A percentile compares a stretch with the other conserved stretches of the same genome.
Conservation (phyloP, 2,113 vertebrate species). For the Brienomyrus brachyistius region DNA sequence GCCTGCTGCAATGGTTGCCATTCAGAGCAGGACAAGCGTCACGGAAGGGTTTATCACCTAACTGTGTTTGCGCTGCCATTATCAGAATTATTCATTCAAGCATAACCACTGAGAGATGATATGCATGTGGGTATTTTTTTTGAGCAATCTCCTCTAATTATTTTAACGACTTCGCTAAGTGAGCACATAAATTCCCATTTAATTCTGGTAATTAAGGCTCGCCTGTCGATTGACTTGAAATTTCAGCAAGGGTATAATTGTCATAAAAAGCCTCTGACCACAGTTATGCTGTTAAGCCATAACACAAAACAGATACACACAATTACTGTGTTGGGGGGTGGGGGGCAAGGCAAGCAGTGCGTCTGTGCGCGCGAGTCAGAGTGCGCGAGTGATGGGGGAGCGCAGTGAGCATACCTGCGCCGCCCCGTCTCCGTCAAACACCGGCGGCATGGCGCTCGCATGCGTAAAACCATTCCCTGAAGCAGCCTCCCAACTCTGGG, state of each 20-base stretch:
- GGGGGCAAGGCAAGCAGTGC: neutral
- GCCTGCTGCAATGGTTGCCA: neutral
- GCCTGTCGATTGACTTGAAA: slow-evolving; percentile 39
- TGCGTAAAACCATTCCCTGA: neutral
- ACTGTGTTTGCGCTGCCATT: neutral
- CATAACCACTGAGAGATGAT: slow-evolving; percentile 32
- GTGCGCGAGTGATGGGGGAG: no score
- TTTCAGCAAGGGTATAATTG: slow-evolving; percentile 46
- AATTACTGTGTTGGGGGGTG: slow-evolving; percentile 28
- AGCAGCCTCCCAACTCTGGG: neutral
- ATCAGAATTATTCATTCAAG: slow-evolving; percentile 40
- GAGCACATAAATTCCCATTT: slow-evolving; percentile 37
- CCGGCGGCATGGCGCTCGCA: neutral
- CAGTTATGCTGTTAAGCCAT: slow-evolving; percentile 37
- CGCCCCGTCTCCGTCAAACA: neutral
- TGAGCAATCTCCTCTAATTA: slow-evolving; percentile 48
- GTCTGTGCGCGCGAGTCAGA: neutral
- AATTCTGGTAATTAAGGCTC: slow-evolving; percentile 50
- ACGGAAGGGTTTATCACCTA: slow-evolving; percentile 12
- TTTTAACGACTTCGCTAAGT: slow-evolving; percentile 35
- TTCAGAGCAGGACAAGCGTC: neutral
- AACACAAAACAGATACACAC: slow-evolving; percentile 39
- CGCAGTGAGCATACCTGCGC: no score
- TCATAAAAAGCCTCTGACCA: slow-evolving; percentile 42
- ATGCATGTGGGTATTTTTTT: slow-evolving; percentile 43